Percentiles rank a stretch among this genome's conserved stretches.
These are phyloP conservation scores for Odontamblyopus lacepedii DNA, from an alignment of 2,797 vertebrate species.

Conservation along the genomic window DNA sequence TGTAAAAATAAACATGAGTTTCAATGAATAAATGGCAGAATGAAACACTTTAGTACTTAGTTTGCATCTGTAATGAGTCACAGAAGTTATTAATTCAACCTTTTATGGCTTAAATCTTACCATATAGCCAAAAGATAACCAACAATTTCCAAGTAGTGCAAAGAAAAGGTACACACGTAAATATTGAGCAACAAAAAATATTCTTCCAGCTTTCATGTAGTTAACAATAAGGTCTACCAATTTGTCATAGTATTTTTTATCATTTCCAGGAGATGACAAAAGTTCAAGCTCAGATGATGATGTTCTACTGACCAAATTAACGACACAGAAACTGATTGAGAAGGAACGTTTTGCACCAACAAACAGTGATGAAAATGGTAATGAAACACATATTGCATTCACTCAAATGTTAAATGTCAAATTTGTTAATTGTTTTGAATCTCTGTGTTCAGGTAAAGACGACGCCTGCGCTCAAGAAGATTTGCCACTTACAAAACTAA, in stretches of 20 bases:
- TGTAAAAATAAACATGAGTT: no score
- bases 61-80: no score
- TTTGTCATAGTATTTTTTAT: not conserved
- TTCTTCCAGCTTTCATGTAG: no score
- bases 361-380: not conserved
- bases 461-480: slow-evolving; percentile 48
- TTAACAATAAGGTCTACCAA: not conserved
- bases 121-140: no score
- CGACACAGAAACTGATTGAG: slow-evolving; percentile 12
- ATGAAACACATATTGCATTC: not conserved
- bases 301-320: slow-evolving; percentile 39
- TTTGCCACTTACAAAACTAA: slow-evolving; percentile 39
- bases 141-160: no score
- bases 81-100: no score
- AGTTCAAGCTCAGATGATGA: slow-evolving; percentile 41
- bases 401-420: not conserved
- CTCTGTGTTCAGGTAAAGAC: slow-evolving; percentile 28
- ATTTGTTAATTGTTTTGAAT: not conserved
- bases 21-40: no score
- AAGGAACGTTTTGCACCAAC: slow-evolving; percentile 7
- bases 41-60: no score
- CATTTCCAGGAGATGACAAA: not conserved
- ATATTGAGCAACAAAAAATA: no score
- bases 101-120: no score
- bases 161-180: no score